Base-by-base conservation (phyloP, 2,113 vertebrate species). In the Maccullochella peelii region DNA sequence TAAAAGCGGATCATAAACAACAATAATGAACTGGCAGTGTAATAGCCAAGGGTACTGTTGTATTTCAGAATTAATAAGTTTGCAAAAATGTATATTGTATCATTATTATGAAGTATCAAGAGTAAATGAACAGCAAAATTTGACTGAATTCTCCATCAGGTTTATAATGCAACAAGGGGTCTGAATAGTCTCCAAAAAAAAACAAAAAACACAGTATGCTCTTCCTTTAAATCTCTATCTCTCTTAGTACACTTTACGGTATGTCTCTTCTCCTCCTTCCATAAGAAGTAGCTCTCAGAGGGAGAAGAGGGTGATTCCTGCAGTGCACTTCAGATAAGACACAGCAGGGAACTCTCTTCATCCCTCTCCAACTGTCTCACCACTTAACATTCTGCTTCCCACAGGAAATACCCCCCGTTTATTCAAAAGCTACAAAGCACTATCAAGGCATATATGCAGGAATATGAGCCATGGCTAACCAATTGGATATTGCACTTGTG, bases 311-410 rank as follows among this genome's bases (percentile, higher is more conserved):
- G 58, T 2, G 27, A 87, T 86, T 88, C 85, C 89, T 80, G 65
- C 75, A 58, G 89, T 79, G 89, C 87, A 82, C 88, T 87, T 91
- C 79, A 93, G 87, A 92, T 91, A 90, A 89, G 88, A 84, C 86
- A 42, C 89, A 92, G 83, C 91, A 77, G 90, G 86, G 83, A 88
- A 77, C 74, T 73, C 86, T 75, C 90, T 85, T 89, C 90, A 90
- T 90, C 85, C 82, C 74, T 84, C 73, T 84, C 69, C 78, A 88
- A 77, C 86, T 67, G 66, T 89, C 88, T 88, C 74, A 25, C 78
- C 82, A 74, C 80, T 90, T 90, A 91, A 80, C 86, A 88, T 87
- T 85, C 86, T 67, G 42, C 82, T 88, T 89, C 89, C 84, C 66
- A 63, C 47, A 66, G 89, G 86, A 92, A 90, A 91, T 88, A 70